phyloP scores from a whole-genome alignment of 2,888 invertebrate species.

The Drosophila rellima region DNA sequence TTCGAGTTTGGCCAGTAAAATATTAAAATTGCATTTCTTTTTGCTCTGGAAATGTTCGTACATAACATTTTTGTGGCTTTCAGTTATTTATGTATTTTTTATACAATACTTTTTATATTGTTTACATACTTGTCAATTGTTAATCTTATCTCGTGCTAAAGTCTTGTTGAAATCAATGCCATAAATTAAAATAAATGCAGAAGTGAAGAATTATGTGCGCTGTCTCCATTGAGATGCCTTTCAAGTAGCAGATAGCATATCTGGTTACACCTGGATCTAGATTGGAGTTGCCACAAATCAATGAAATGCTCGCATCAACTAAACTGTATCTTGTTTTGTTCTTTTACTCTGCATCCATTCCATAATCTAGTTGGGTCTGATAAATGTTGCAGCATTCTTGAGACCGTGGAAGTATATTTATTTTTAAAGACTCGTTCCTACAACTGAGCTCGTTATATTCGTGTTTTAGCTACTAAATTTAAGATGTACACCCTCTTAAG shows the following conservation, averaged over 20 bases:
- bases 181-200: conserved; percentile 23
- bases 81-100: conserved; percentile 5
- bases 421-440: too few species aligned
- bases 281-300: conserved; percentile 43
- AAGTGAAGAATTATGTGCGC: background rate
- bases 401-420: too few species aligned
- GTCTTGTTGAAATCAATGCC: conserved; percentile 38
- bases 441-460: too few species aligned
- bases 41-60: background rate
- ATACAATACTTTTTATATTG: background rate
- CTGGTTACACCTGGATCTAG: conserved; percentile 26
- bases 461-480: background rate
- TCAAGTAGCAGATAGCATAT: conserved; percentile 18
- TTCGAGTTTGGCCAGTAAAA: conserved; percentile 14
- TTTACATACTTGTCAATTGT: conserved; percentile 26
- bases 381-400: too few species aligned
- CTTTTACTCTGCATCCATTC: background rate
- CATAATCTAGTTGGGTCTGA: background rate
- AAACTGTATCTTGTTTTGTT: conserved; percentile 35
- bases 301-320: background rate
- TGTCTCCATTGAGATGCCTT: conserved; percentile 9
- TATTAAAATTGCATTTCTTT: conserved; percentile 20
- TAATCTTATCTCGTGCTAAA: conserved; percentile 45
- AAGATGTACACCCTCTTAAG: background rate
- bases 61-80: conserved; percentile 11